phyloP scores from a whole-genome alignment of 2,113 vertebrate species.

The Microcebus tavaratra region DNA sequence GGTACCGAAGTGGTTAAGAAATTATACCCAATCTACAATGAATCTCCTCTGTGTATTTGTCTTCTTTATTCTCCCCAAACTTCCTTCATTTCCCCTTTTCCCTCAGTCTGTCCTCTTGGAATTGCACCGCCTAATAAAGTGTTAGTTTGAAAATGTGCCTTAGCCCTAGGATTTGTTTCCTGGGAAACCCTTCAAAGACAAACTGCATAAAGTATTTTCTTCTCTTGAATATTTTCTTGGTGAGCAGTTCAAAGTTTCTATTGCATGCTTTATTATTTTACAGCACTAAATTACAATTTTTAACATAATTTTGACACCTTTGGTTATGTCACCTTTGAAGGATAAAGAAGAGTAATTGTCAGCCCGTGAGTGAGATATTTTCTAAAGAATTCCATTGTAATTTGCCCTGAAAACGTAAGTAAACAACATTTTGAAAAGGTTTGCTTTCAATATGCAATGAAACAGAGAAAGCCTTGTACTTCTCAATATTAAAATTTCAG shows the following conservation, averaged over 20 bases:
- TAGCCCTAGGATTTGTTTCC: not conserved
- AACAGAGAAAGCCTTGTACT: not conserved
- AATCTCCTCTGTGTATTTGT: not conserved
- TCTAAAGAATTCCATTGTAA: not conserved
- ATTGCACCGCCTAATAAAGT: not conserved
- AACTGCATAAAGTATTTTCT: not conserved
- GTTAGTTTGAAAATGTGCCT: not conserved
- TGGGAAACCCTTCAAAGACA: not conserved
- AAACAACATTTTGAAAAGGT: constrained; percentile 23
- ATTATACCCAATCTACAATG: not conserved
- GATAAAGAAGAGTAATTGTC: not conserved
- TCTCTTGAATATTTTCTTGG: constrained; percentile 22
- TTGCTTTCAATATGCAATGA: constrained; percentile 20
- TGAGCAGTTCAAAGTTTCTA: constrained; percentile 4
- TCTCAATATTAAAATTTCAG: not conserved
- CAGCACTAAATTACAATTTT: not conserved
- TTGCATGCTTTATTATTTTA: not conserved
- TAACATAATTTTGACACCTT: not conserved
- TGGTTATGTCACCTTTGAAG: not conserved
- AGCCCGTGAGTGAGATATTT: not conserved
- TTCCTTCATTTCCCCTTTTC: not conserved
- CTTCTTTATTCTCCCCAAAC: not conserved
- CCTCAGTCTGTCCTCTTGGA: not conserved
- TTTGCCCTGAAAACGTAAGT: constrained; percentile 43
- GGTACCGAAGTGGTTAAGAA: not conserved